Base-by-base conservation (phyloP, 2,797 vertebrate species). In the Coilia nasus region DNA sequence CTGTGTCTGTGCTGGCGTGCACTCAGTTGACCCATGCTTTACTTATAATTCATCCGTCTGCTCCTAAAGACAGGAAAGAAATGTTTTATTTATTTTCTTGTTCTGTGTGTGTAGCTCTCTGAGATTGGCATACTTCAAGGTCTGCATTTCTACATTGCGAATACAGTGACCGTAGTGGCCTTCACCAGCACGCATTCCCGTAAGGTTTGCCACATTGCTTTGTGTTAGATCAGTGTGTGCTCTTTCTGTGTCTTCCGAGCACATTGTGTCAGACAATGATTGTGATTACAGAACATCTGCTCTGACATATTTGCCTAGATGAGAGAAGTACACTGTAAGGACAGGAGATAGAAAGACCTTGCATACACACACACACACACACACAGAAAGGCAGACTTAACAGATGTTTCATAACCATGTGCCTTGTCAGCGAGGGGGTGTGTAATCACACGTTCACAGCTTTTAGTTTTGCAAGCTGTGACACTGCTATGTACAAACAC, bases 21-120 rank as follows among this genome's bases (percentile, higher is more conserved):
- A 41, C 86, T 89, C 78, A 35, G 83, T 12, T 88, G 91, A 92
- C 86, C 86, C 91, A 86, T 44, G 57, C 47, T 86, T 57, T 75
- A 83, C 35, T 41, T 62, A 85, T 35, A 2, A 89, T 64, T 35
- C n/a, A 19, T 1, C 21, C 75, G n/a, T 57, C 75, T 84, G 83
- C 10, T 23, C 14, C 1, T 5, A 31, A 17, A 17, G 28, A 54
- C 28, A 7, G 59, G 81, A 50, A 59, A 59, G 17, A 5, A 59
- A 59, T 21, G 7, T 9, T 54, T 54, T 54, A 1, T 54, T 54
- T 9, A 3, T 9, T 54, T 54, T 54, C 50, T 41, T 41, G 35
- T 41, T 41, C 5, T 54, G 14, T 54, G 50, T 54, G 50, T 54
- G 6, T 59, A 5, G 57, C 17, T 59, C 19, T 59, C 3, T 59